phyloP scores from a whole-genome alignment of 2,888 invertebrate genomes.

The Ametastegia equiseti region DNA sequence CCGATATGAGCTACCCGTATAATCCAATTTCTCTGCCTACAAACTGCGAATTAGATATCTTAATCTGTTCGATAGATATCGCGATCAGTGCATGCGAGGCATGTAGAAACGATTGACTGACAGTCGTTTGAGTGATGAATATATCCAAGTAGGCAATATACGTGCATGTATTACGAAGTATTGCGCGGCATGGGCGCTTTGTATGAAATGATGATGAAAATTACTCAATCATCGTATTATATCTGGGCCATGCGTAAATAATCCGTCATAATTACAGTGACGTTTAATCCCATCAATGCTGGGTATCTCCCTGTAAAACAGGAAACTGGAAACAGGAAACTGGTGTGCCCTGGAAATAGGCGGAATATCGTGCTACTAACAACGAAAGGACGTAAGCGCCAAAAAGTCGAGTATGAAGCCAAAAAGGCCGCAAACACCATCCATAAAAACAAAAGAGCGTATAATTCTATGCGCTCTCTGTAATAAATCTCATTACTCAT shows the following conservation, averaged over 20 bases:
- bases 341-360: no score
- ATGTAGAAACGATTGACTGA: slow-evolving; percentile 23
- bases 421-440: no score
- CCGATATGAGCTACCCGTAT: neutral
- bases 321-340: no score
- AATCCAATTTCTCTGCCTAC: neutral
- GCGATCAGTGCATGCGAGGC: slow-evolving; percentile 8
- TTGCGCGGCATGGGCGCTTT: neutral
- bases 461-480: no score
- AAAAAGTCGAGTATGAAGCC: no score
- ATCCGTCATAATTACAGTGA: neutral
- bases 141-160: neutral
- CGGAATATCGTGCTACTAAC: no score
- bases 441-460: no score
- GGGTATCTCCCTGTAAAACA: neutral
- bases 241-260: neutral
- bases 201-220: neutral
- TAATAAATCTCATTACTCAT: no score
- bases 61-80: slow-evolving; percentile 23
- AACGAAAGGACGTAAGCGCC: no score
- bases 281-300: neutral
- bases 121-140: slow-evolving; percentile 23
- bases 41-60: slow-evolving; percentile 1
- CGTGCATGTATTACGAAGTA: neutral
- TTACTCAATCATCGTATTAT: neutral